Base-by-base conservation (phyloP, 1,140 invertebrate genomes). In the Saxidomus purpurata region DNA sequence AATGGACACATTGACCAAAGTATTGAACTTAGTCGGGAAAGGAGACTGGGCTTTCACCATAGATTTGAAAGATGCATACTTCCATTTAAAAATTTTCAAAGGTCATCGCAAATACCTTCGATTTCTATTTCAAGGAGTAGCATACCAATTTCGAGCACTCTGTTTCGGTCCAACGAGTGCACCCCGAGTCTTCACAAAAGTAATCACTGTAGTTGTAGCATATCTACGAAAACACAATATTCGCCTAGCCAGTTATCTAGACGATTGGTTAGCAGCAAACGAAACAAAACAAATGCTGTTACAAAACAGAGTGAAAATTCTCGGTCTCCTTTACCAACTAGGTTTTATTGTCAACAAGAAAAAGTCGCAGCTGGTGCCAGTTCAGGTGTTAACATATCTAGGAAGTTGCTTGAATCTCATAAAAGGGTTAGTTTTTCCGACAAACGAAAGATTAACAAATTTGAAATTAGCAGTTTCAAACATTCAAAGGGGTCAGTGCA, bases 31-130 rank as follows among this genome's bases (percentile, higher is more conserved):
- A 80, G 77, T 81, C 17, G 19, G 19, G 15, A 61, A 71, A 59
- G 87, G 43, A 81, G 76, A 88, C 31, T 81, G 59, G 77, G 43
- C n/a, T 38, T 1, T 81, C n/a, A 52, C 61, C n/a, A 47, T 82
- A 43, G 52, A 55, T 55, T 19, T 55, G 19, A 55, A 55, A 22
- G 87, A 89, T 89, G 87, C 79, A 6, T 89, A 89, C 55, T 52
- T 82, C 22, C 87, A 82, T 71, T 36, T 89, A 0, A 69, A 43
- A 17, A 89, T 81, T 71, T 59, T 55, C 52, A 59, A 69, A 36
- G 8, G 9, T 25, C 79, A 82, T 25, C 28, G 79, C 25, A 36
- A 87, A 31, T 87, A 11, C 36, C 55, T 87, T 25, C 9, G 76
- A n/a, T 87, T 79, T 38, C 19, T 6, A 13, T 63, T 87, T 28